Base-by-base conservation (phyloP, 2,797 vertebrate species). In the Neoniphon sammara region DNA sequence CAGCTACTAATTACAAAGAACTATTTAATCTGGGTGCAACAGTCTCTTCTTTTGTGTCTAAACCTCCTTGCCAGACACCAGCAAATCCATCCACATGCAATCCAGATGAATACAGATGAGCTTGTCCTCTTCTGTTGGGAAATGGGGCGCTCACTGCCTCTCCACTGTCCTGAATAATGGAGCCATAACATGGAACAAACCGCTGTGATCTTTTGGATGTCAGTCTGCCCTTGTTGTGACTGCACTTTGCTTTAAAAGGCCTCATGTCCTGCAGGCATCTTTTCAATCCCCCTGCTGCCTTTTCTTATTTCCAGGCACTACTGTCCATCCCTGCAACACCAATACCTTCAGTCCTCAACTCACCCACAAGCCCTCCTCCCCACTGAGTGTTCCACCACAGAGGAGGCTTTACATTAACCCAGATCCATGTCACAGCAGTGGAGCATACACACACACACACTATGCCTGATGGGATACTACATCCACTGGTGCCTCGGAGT, bases 181-280 rank as follows among this genome's bases (percentile, higher is more conserved):
- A 67, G 36, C 21, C 47, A 10, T 49, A 39, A 61, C 36, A 73
- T 8, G 20, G 57, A 70, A 66, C 64, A 71, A 77, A 78, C 7
- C 34, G 54, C 59, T 67, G 30, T 69, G 59, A 57, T 70, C 47
- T 70, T 75, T 66, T 70, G 27, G 65, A 71, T 59, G 74, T 57
- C 62, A 42, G 60, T 64, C 73, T 34, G 58, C 60, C 74, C 20
- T 71, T 79, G 36, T 64, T 52, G 36, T 50, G 54, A n/a, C 72
- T 82, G 71, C 78, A 80, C 77, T 82, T 76, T 65, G 65, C 75
- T 81, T 77, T 73, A 49, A 85, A 77, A 68, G 59, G 65, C 50
- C 36, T 7, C 15, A 7, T 79, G 50, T 83, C 85, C 80, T 59
- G 61, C 59, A 56, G 81, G 74, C 75, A 62, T 82, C 66, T 62